Percentiles rank a stretch among this genome's conserved stretches.
These are phyloP conservation scores for Heliothis virescens DNA, from an alignment of 1,140 invertebrate species.

Conservation along the genomic window DNA sequence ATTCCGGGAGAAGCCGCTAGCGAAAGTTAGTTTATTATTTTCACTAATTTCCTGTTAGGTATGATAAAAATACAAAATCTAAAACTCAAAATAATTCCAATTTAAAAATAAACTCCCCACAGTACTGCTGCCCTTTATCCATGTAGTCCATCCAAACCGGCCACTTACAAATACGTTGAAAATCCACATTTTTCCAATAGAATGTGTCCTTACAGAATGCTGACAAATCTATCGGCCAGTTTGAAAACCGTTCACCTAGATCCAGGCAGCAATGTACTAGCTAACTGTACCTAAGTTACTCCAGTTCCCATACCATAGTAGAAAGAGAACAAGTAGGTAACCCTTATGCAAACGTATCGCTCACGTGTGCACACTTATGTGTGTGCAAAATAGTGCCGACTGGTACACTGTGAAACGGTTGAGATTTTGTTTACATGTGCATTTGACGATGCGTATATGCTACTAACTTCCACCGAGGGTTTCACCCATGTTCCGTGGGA, in stretches of 20 bases:
- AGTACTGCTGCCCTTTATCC: neutral
- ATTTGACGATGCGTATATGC: too few species aligned
- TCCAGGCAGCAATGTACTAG: neutral
- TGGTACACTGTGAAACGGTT: too few species aligned
- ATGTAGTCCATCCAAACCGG: neutral
- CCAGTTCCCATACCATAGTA: neutral
- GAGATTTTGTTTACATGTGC: too few species aligned
- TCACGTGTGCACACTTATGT: too few species aligned
- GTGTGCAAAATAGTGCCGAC: too few species aligned
- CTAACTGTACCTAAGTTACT: neutral
- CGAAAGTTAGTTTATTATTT: too few species aligned
- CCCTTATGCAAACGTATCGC: too few species aligned
- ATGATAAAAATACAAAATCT: neutral
- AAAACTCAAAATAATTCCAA: neutral
- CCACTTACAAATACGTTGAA: neutral
- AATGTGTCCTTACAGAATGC: constrained; percentile 7
- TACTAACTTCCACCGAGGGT: too few species aligned
- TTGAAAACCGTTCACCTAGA: neutral
- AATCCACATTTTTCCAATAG: constrained; percentile 19
- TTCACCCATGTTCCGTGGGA: too few species aligned
- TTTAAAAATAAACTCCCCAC: neutral
- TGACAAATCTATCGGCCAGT: constrained; percentile 35
- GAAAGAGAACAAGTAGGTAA: too few species aligned
- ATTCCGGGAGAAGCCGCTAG: too few species aligned
- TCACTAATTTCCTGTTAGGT: too few species aligned